Percentiles rank a stretch among this genome's conserved stretches.
Conservation (phyloP, 2,113 vertebrate species). For the Lophius piscatorius region DNA sequence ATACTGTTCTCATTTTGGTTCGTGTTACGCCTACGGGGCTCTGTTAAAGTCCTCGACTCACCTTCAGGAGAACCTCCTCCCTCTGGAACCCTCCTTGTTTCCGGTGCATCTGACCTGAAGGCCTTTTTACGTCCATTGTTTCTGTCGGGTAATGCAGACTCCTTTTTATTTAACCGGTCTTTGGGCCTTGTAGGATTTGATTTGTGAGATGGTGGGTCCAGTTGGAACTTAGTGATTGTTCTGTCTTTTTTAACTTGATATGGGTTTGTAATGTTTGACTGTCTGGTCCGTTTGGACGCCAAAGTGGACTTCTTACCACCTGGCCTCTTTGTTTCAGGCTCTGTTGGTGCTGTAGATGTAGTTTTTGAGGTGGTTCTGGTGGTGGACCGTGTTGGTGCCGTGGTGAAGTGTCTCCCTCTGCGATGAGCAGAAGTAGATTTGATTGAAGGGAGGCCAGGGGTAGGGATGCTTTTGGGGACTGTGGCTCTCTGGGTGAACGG, state of each 20-base stretch:
- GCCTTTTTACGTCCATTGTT: constrained; percentile 23
- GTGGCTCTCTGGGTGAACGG: constrained; percentile 38
- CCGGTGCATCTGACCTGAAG: constrained; percentile 46
- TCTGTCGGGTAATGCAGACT: constrained; percentile 12
- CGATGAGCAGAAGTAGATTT: constrained; percentile 18
- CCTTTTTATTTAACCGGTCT: constrained; percentile 27
- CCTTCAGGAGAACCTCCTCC: not conserved
- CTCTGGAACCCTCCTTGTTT: constrained; percentile 15
- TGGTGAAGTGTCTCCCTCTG: constrained; percentile 15
- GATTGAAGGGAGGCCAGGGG: constrained; percentile 22
- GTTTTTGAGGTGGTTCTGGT: constrained; percentile 18
- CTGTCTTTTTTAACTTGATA: constrained; percentile 36
- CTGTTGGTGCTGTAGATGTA: constrained; percentile 14
- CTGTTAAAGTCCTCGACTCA: constrained; percentile 26
- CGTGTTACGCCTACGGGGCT: constrained; percentile 19
- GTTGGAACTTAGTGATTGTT: constrained; percentile 64
- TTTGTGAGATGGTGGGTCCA: constrained; percentile 67
- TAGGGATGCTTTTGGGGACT: constrained; percentile 53
- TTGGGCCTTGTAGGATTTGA: constrained; percentile 5
- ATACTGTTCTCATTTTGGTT: constrained; percentile 18
- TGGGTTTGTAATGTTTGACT: constrained; percentile 36
- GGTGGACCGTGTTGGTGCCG: constrained; percentile 9
- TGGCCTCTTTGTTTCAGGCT: constrained; percentile 30
- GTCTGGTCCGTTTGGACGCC: constrained; percentile 36
- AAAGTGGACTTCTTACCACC: constrained; percentile 12